Evolutionary conservation across 2,888 invertebrate genomes (phyloP).

Genomic region (Ctenicera cuprea): DNA sequence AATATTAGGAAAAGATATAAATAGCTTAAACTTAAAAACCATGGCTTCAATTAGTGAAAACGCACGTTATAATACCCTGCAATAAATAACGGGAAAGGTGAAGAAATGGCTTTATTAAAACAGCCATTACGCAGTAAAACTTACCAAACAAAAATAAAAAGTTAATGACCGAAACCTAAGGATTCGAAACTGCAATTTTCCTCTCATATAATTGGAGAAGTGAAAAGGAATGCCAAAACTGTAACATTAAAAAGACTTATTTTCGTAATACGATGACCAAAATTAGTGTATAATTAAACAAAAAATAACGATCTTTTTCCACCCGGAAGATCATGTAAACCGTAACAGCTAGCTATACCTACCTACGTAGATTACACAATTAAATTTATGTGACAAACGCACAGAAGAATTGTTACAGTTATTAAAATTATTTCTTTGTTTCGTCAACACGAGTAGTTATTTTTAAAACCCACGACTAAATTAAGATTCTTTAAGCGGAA

Average conservation of each 20-base stretch:
- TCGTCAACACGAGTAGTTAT: slow-evolving; percentile 26
- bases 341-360: slow-evolving; percentile 30
- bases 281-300: slow-evolving; percentile 50
- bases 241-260: slow-evolving; percentile 37
- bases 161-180: slow-evolving; percentile 46
- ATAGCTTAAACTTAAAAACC: not conserved
- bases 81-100: slow-evolving; percentile 27
- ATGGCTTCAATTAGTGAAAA: slow-evolving; percentile 13
- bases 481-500: slow-evolving; percentile 33
- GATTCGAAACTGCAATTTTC: slow-evolving; percentile 34
- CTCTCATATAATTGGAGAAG: slow-evolving; percentile 38
- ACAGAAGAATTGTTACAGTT: slow-evolving; percentile 38
- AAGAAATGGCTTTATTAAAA: slow-evolving; percentile 50
- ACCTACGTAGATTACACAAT: slow-evolving; percentile 40
- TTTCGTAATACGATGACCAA: slow-evolving; percentile 44
- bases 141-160: slow-evolving; percentile 46
- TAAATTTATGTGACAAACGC: slow-evolving; percentile 39
- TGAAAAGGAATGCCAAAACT: slow-evolving; percentile 45
- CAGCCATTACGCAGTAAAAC: slow-evolving; percentile 43
- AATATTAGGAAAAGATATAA: slow-evolving; percentile 16
- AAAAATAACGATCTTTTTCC: slow-evolving; percentile 36
- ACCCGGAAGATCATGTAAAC: slow-evolving; percentile 48
- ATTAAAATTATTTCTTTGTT: slow-evolving; percentile 41
- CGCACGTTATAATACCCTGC: slow-evolving; percentile 14
- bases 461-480: slow-evolving; percentile 23